These are phyloP conservation scores for Caligus rogercresseyi DNA, from an alignment of 1,140 invertebrate genomes.

Conservation along the genomic window DNA sequence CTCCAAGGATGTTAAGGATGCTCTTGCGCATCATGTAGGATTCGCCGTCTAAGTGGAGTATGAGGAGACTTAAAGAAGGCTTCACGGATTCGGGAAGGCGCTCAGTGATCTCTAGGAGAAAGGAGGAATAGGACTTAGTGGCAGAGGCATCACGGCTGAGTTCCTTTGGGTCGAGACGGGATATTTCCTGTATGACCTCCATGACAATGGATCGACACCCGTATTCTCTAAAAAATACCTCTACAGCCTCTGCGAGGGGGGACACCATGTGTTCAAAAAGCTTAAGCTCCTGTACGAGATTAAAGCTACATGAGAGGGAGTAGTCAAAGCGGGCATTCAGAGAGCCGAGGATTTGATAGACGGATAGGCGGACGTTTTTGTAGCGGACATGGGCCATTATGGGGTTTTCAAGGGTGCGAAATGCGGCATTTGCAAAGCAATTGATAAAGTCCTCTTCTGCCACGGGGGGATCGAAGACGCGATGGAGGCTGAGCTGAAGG, in stretches of 20 bases:
- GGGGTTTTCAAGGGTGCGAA: conserved; percentile 51
- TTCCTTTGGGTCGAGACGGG: conserved; percentile 36
- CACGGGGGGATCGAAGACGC: conserved; percentile 59
- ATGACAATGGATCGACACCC: conserved; percentile 43
- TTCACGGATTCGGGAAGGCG: conserved; percentile 44
- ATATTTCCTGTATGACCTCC: conserved; percentile 53
- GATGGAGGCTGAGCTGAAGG: conserved; percentile 46
- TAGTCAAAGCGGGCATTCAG: conserved; percentile 65
- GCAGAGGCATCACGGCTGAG: conserved; percentile 36
- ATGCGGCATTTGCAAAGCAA: conserved; percentile 51
- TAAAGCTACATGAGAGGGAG: conserved; percentile 42
- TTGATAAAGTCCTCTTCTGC: conserved; percentile 65
- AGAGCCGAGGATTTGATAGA: conserved; percentile 57
- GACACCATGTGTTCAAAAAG: conserved; percentile 47
- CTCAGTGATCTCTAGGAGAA: conserved; percentile 48
- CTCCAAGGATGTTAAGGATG: conserved; percentile 54
- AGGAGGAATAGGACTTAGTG: conserved; percentile 42
- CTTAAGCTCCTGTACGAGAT: conserved; percentile 49
- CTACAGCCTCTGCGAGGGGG: conserved; percentile 45
- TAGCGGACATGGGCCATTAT: conserved; percentile 36
- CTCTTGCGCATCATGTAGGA: conserved; percentile 60
- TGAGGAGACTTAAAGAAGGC: conserved; percentile 33
- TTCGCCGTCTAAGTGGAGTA: conserved; percentile 29
- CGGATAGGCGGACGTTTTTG: conserved; percentile 44
- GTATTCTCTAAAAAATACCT: conserved; percentile 42